These are phyloP conservation scores for Acipenser ruthenus DNA, from an alignment of 2,797 vertebrate species.

Conservation along the genomic window DNA sequence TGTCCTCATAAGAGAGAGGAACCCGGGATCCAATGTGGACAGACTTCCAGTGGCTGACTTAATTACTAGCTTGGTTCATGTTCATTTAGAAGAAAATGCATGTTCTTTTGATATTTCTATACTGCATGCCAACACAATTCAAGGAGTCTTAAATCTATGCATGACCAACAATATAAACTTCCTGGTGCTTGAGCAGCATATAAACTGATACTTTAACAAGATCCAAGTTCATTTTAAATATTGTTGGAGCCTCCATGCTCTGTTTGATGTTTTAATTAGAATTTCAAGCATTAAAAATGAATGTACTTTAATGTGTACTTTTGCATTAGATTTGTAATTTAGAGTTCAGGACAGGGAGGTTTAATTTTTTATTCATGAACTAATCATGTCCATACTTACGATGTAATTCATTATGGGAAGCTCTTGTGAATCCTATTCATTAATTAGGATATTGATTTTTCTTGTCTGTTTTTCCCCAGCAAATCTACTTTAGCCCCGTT, in stretches of 20 bases:
- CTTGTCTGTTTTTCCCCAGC: neutral
- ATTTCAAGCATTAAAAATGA: neutral
- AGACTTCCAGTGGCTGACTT: too few relatives aligned
- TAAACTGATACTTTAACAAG: too few relatives aligned
- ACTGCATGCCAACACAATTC: too few relatives aligned
- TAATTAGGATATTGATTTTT: neutral
- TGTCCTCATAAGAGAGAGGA: too few relatives aligned
- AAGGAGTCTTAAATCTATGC: too few relatives aligned
- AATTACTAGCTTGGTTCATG: too few relatives aligned
- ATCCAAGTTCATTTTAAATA: too few relatives aligned
- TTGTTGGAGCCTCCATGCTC: neutral
- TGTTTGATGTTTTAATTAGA: neutral
- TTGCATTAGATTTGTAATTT: slow-evolving; percentile 3
- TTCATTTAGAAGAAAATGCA: too few relatives aligned
- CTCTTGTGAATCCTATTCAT: neutral
- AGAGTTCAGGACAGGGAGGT: neutral
- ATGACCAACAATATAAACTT: too few relatives aligned
- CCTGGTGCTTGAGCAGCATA: too few relatives aligned
- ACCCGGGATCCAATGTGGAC: too few relatives aligned
- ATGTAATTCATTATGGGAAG: neutral
- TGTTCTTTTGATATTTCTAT: too few relatives aligned
- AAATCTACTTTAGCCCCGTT: neutral
- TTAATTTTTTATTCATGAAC: neutral
- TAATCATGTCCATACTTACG: neutral
- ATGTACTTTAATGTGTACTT: neutral